Evolutionary conservation across 2,113 vertebrate species (phyloP).

Genomic region (Rhinoderma darwinii): DNA sequence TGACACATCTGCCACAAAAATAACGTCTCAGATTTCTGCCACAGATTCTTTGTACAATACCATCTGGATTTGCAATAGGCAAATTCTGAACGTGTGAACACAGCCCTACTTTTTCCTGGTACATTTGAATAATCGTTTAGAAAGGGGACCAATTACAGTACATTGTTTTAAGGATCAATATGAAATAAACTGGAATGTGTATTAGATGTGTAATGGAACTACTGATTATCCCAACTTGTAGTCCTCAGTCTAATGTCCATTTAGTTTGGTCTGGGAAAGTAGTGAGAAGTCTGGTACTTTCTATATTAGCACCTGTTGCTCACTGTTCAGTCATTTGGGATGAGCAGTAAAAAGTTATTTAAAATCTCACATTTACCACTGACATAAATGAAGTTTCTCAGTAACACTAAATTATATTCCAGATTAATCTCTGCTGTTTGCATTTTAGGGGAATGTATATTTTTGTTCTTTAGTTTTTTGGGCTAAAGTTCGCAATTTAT

Average conservation of each 20-base stretch:
- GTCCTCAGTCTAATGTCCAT: neutral
- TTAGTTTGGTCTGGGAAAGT: neutral
- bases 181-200: slow-evolving; percentile 5
- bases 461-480: neutral
- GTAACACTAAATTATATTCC: slow-evolving; percentile 1
- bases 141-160: slow-evolving; percentile 31
- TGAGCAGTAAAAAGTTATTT: neutral
- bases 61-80: too few species aligned
- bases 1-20: too few species aligned
- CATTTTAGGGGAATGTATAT: neutral
- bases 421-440: neutral
- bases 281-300: slow-evolving; percentile 15
- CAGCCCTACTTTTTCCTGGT: neutral
- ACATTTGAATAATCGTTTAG: neutral
- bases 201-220: slow-evolving; percentile 17
- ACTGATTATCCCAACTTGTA: slow-evolving; percentile 22
- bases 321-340: neutral
- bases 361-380: neutral
- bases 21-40: too few species aligned
- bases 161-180: neutral
- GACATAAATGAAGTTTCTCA: too few species aligned
- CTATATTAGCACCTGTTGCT: neutral
- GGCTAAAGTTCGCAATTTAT: neutral
- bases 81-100: too few species aligned
- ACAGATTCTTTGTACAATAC: too few species aligned